Evolutionary conservation across 2,888 invertebrate genomes (phyloP).

Genomic region (Metopia argyrocephala): DNA sequence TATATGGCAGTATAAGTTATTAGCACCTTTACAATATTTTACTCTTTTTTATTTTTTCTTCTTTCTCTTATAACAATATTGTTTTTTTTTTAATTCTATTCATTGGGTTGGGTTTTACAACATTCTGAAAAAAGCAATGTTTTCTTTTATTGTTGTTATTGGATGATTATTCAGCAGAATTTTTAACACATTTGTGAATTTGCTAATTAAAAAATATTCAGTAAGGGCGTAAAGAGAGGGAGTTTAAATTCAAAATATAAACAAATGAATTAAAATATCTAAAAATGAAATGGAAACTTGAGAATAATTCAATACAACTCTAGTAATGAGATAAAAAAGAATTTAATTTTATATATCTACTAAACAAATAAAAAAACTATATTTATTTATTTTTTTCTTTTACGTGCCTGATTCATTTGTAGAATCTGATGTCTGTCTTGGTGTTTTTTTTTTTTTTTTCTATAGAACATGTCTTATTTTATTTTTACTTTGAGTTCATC

Average conservation of each 20-base stretch:
- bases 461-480: no score
- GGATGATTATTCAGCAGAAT: not conserved
- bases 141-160: no score
- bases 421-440: no score
- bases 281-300: not conserved
- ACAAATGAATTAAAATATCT: not conserved
- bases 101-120: not conserved
- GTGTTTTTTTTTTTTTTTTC: no score
- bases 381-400: no score
- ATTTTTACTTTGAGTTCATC: slow-evolving; percentile 17
- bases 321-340: no score
- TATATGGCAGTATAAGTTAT: not conserved
- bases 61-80: not conserved
- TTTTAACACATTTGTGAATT: not conserved
- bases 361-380: no score
- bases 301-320: no score
- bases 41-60: not conserved
- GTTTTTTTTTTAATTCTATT: no score
- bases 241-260: not conserved
- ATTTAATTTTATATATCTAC: no score
- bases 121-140: not conserved
- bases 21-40: not conserved
- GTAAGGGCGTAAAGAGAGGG: not conserved
- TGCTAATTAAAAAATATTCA: not conserved
- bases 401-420: no score